Evolutionary conservation across 2,113 vertebrate genomes (phyloP).

Genomic region (Melospiza georgiana): DNA sequence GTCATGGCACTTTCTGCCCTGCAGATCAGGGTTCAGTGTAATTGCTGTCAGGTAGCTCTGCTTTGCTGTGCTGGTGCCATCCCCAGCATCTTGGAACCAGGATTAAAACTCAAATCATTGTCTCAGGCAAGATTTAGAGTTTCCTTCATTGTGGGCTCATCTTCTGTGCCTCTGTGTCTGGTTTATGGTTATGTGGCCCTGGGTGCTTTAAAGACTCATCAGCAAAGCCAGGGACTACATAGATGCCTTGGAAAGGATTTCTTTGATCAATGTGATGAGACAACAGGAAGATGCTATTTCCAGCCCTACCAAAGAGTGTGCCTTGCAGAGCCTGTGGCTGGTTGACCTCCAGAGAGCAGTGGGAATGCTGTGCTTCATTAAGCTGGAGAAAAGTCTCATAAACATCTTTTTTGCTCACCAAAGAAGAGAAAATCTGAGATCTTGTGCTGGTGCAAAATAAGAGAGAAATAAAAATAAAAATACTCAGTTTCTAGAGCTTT

Average conservation of each 20-base stretch:
- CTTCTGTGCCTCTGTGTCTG: neutral
- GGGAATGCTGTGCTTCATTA: neutral
- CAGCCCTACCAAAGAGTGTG: neutral
- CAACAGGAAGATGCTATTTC: neutral
- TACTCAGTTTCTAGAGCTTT: neutral
- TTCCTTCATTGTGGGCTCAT: neutral
- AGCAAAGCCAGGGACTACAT: neutral
- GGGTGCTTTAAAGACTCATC: neutral
- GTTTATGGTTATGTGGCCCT: neutral
- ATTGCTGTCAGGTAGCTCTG: neutral
- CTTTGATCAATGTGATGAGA: neutral
- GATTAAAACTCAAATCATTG: accelerated
- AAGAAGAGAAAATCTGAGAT: neutral
- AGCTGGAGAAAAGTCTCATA: neutral
- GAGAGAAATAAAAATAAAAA: neutral
- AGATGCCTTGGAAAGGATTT: neutral
- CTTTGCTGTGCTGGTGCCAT: neutral
- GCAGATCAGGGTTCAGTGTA: neutral
- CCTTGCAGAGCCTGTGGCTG: neutral
- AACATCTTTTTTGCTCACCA: neutral
- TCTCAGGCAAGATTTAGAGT: neutral
- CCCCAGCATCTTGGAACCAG: neutral
- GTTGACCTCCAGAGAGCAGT: neutral
- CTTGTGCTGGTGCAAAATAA: neutral
- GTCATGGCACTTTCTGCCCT: neutral